Conservation (phyloP, 2,113 vertebrate genomes). For the Mirza zaza region DNA sequence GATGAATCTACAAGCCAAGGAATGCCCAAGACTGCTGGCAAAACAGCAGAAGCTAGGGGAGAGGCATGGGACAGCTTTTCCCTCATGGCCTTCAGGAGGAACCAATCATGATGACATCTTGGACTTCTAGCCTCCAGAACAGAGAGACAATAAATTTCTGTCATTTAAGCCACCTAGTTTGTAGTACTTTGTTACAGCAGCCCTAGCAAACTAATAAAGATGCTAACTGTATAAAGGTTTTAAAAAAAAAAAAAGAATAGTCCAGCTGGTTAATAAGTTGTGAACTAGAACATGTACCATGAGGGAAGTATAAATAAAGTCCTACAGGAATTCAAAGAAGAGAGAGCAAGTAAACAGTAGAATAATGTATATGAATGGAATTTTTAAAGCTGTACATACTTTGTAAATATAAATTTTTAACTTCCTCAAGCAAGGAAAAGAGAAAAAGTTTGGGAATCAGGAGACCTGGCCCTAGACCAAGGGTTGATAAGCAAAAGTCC, state of each 20-base stretch:
- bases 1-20: not conserved
- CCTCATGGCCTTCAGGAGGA: not conserved
- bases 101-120: not conserved
- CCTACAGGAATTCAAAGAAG: not conserved
- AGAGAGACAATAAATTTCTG: not conserved
- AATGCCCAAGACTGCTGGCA: not conserved
- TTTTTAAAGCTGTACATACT: not conserved
- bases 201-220: not conserved
- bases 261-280: not conserved
- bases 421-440: not conserved
- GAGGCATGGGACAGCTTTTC: accelerated
- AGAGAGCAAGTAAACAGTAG: not conserved
- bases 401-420: not conserved
- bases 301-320: not conserved
- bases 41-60: not conserved
- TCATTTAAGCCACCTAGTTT: not conserved
- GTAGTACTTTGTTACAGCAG: not conserved
- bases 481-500: not conserved
- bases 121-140: not conserved
- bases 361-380: not conserved
- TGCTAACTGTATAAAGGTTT: not conserved
- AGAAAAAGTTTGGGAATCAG: not conserved
- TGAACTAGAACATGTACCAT: not conserved
- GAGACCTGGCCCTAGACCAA: not conserved
- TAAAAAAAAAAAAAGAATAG: not conserved